phyloP scores from a whole-genome alignment of 2,888 invertebrate species.

The Campoplex nolae region DNA sequence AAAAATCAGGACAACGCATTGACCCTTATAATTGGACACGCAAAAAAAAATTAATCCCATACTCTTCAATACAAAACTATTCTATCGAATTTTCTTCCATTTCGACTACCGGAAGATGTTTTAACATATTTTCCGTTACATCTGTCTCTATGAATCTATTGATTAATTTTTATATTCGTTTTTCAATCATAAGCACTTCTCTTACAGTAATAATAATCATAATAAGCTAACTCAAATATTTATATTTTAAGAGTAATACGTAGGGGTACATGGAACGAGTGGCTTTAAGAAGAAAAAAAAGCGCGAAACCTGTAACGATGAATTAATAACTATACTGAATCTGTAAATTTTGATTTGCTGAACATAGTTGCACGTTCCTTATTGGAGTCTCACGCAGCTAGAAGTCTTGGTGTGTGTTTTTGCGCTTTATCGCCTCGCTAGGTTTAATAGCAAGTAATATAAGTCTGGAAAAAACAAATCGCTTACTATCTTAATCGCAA shows the following conservation, averaged over 20 bases:
- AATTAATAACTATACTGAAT: slow-evolving; percentile 17
- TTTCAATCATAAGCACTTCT: slow-evolving; percentile 60
- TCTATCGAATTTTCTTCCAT: slow-evolving; percentile 72
- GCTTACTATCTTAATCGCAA: slow-evolving; percentile 38
- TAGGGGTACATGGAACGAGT: slow-evolving; percentile 35
- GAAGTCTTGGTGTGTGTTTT: slow-evolving; percentile 32
- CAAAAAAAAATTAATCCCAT: slow-evolving; percentile 15
- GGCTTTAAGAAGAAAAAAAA: slow-evolving; percentile 17
- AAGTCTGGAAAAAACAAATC: slow-evolving; percentile 1
- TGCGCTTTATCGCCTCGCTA: slow-evolving; percentile 34
- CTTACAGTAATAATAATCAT: slow-evolving; percentile 65
- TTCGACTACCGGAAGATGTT: slow-evolving; percentile 76
- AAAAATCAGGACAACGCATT: slow-evolving; percentile 6
- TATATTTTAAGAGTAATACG: slow-evolving; percentile 33
- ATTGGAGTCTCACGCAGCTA: slow-evolving; percentile 16
- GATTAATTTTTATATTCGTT: slow-evolving; percentile 72
- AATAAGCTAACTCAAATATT: slow-evolving; percentile 60
- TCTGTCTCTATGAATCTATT: slow-evolving; percentile 83
- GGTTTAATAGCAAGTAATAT: slow-evolving; percentile 17
- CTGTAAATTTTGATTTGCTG: slow-evolving; percentile 7
- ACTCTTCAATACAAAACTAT: slow-evolving; percentile 72
- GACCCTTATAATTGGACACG: slow-evolving; percentile 19
- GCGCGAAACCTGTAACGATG: slow-evolving; percentile 1
- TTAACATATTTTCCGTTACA: slow-evolving; percentile 80
- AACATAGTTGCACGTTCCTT: slow-evolving; percentile 32